Percentiles rank a stretch among this genome's conserved stretches.
phyloP scores from a whole-genome alignment of 2,797 vertebrate species.

The Scarus forsteni region DNA sequence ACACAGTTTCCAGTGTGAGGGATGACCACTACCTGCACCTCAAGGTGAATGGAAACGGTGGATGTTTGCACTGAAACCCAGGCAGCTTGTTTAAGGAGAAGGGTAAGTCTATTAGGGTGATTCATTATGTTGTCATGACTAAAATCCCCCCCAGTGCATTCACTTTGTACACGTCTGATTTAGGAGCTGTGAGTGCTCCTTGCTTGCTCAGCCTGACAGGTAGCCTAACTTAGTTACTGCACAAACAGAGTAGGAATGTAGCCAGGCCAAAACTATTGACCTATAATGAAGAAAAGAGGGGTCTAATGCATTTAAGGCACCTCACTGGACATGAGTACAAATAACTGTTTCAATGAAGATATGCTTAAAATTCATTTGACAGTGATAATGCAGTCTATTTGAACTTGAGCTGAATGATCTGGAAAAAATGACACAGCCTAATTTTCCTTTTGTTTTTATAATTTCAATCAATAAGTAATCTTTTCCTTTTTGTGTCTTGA shows the following conservation, averaged over 20 bases:
- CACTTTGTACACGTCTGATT: slow-evolving; percentile 61
- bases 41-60: slow-evolving; percentile 38
- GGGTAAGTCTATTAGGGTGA: slow-evolving; percentile 46
- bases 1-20: slow-evolving; percentile 55
- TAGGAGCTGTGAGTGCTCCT: slow-evolving; percentile 50
- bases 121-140: slow-evolving; percentile 69
- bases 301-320: slow-evolving; percentile 11
- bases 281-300: slow-evolving; percentile 12
- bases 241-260: slow-evolving; percentile 66
- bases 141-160: slow-evolving; percentile 45
- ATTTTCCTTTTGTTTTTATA: no score
- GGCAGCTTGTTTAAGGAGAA: slow-evolving; percentile 54
- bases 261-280: slow-evolving; percentile 42
- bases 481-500: no score
- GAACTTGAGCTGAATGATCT: no score
- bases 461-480: no score
- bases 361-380: no score
- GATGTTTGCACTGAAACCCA: slow-evolving; percentile 59
- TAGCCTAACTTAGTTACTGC: slow-evolving; percentile 48
- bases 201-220: slow-evolving; percentile 44
- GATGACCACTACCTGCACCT: slow-evolving; percentile 39
- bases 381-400: no score
- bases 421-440: no score
- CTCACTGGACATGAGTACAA: not conserved
- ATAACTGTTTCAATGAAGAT: not conserved